Evolutionary conservation across 2,797 vertebrate species (phyloP).

Genomic region (Sebastes cheni): DNA sequence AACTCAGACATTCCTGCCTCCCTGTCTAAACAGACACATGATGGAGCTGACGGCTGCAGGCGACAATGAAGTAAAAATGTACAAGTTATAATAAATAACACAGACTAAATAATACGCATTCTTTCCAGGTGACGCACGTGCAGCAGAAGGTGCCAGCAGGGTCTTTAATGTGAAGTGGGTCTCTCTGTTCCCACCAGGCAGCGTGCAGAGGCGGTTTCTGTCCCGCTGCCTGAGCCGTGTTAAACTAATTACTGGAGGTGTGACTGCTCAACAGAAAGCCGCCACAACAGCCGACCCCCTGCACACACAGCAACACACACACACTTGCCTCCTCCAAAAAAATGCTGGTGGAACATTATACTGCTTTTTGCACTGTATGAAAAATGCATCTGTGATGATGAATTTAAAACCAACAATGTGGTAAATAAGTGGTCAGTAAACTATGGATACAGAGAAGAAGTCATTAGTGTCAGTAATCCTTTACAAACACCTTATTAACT

Average conservation of each 20-base stretch:
- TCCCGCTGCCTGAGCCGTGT: constrained; percentile 66
- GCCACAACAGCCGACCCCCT: constrained; percentile 69
- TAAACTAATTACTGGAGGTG: constrained; percentile 84
- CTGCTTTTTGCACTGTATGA: constrained; percentile 2
- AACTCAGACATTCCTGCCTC: constrained; percentile 44
- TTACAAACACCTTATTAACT: background rate
- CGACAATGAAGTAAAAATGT: constrained; percentile 32
- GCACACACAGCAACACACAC: constrained; percentile 44
- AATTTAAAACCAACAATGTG: background rate
- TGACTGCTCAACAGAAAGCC: constrained; percentile 77
- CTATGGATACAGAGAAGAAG: background rate
- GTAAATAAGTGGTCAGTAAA: background rate
- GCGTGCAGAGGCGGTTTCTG: constrained; percentile 51
- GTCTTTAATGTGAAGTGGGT: constrained; percentile 63
- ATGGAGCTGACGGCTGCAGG: background rate
- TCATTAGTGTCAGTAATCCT: background rate
- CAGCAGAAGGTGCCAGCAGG: constrained; percentile 54
- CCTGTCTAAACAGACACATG: constrained; percentile 21
- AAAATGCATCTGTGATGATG: background rate
- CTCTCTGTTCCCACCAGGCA: constrained; percentile 52
- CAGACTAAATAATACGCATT: constrained; percentile 62
- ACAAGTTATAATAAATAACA: constrained; percentile 51
- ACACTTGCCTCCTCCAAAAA: background rate
- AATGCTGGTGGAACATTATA: background rate
- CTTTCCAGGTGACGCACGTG: constrained; percentile 64